phyloP scores from a whole-genome alignment of 2,113 vertebrate genomes.

The Xenus cinereus region DNA sequence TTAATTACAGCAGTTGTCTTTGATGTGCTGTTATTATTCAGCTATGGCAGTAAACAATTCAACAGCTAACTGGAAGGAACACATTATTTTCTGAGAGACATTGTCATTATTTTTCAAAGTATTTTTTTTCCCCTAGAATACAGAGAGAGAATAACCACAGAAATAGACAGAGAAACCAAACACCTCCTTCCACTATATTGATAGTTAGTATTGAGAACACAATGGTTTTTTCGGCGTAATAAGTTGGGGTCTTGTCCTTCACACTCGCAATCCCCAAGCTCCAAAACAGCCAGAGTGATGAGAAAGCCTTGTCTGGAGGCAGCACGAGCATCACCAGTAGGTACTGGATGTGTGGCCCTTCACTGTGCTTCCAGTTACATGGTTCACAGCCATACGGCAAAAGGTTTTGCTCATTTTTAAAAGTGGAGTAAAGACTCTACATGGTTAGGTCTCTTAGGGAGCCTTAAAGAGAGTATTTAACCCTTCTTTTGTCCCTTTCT shows the following conservation, averaged over 20 bases:
- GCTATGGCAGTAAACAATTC: slow-evolving; percentile 74
- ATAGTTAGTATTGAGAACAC: background rate
- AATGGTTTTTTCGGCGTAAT: background rate
- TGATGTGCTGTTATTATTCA: slow-evolving; percentile 77
- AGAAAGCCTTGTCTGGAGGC: background rate
- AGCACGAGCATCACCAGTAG: background rate
- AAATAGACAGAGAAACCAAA: background rate
- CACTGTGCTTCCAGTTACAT: fast-evolving
- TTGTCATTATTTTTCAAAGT: slow-evolving; percentile 53
- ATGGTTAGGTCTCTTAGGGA: background rate
- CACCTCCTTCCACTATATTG: background rate
- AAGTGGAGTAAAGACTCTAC: background rate
- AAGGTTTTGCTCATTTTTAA: background rate
- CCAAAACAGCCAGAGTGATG: background rate
- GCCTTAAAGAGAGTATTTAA: background rate
- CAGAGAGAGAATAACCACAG: background rate
- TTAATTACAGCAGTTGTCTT: slow-evolving; percentile 77
- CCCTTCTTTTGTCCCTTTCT: background rate
- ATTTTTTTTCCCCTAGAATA: slow-evolving; percentile 5
- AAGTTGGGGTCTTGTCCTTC: background rate
- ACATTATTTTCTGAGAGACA: slow-evolving; percentile 70
- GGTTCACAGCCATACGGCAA: background rate
- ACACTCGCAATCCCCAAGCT: background rate
- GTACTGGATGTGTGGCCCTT: background rate
- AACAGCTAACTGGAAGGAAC: slow-evolving; percentile 68